phyloP scores from a whole-genome alignment of 2,888 invertebrate species.

The Cerastis rubricosa region DNA sequence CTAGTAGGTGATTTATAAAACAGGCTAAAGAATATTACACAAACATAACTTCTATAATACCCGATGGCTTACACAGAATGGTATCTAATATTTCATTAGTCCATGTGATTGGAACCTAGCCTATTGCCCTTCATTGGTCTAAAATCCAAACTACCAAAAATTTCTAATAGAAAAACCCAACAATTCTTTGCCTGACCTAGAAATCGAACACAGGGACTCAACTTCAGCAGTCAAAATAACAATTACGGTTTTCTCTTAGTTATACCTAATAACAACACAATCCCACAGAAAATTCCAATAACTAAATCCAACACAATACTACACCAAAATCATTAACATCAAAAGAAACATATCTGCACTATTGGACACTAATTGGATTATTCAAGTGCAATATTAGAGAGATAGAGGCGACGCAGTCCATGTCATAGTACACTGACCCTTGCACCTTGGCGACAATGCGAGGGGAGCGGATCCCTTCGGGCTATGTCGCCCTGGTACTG shows the following conservation, averaged over 20 bases:
- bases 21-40: no score
- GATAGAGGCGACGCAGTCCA: conserved; percentile 78
- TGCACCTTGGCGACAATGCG: conserved; percentile 76
- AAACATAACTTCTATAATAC: no score
- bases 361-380: conserved; percentile 85
- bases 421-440: conserved; percentile 85
- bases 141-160: no score
- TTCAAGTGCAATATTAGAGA: conserved; percentile 84
- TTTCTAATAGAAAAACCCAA: no score
- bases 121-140: no score
- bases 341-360: conserved; percentile 77
- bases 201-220: neutral
- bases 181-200: neutral
- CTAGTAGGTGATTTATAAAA: neutral
- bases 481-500: conserved; percentile 58
- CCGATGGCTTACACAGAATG: no score
- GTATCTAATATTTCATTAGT: no score
- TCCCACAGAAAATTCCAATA: neutral
- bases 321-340: conserved; percentile 68
- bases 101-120: no score
- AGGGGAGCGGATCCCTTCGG: conserved; percentile 63
- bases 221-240: no score
- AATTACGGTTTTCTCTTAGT: neutral
- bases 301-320: neutral
- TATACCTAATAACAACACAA: neutral